Evolutionary conservation across 2,797 vertebrate genomes (phyloP).

Genomic region (Petrocephalus schoutedeni): DNA sequence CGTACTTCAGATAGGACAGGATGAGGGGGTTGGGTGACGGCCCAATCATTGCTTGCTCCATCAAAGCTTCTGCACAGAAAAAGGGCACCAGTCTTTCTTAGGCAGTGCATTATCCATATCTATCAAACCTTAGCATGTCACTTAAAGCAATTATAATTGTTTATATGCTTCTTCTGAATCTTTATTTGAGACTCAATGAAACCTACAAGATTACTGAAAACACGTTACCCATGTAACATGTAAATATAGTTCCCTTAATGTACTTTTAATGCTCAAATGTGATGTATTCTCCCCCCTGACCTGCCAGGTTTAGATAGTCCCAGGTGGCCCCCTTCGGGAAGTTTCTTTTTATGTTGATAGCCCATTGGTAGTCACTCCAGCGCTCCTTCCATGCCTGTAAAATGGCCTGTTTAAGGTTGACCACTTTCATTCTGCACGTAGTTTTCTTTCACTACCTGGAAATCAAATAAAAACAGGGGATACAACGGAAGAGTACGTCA

Average conservation of each 20-base stretch:
- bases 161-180: background rate
- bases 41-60: conserved; percentile 96
- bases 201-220: background rate
- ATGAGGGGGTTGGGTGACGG: conserved; percentile 93
- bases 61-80: conserved; percentile 74
- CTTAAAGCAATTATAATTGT: background rate
- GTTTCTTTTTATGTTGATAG: conserved; percentile 95
- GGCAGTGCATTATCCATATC: background rate
- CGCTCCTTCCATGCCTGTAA: conserved; percentile 97
- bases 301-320: conserved; percentile 94
- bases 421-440: conserved; percentile 78
- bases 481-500: background rate
- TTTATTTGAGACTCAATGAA: background rate
- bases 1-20: conserved; percentile 92
- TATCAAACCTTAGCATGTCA: background rate
- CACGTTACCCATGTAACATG: background rate
- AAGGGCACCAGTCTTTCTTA: background rate
- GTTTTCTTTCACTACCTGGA: conserved; percentile 31
- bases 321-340: conserved; percentile 91
- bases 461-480: background rate
- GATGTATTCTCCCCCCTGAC: conserved; percentile 46
- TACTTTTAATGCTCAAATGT: background rate
- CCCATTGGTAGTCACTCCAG: conserved; percentile 96
- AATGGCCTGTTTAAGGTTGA: conserved; percentile 94
- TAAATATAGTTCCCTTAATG: background rate